Base-by-base conservation (phyloP, 92 coral and sea anemone genomes). In the Diadumene lineata region DNA sequence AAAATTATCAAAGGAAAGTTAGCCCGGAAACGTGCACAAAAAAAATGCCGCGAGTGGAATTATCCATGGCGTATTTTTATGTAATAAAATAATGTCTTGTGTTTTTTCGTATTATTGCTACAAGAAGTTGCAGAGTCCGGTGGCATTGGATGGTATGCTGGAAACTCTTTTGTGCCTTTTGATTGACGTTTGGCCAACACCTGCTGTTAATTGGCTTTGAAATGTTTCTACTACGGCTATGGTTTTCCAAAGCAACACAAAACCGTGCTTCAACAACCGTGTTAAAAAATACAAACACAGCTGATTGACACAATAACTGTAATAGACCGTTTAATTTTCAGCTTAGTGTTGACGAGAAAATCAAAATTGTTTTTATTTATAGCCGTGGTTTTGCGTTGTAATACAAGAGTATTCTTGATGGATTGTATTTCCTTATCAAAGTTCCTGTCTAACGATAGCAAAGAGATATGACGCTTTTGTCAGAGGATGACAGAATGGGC, bases 171-270 rank as follows among this genome's bases (percentile, higher is more conserved):
- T 88, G 89, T 82, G 76, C 81, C 31, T 33, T 76, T 72, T 94
- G 98, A 94, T 94, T 94, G 98, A 89, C 98, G 88, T 85, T 80
- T 55, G 66, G 81, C 94, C 84, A 88, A 82, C 98, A 94, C 97
- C 98, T 94, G 98, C 98, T 92, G 94, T 68, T 88, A 91, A 92
- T 94, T 86, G 92, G 92, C 96, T 87, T 93, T 87, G 94, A 86
- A 87, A 81, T 81, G 98, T 92, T 87, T 84, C 92, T 82, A 82
- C 87, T 82, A 79, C 82, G 88, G 79, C 57, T 72, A 88, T 85
- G 85, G 44, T 86, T 80, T 82, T 70, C 88, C 84, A 81, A 84
- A 84, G 88, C 87, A 83, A 81, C 87, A 78, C 86, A 86, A 84
- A 89, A 62, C 29, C 68, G 92, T 82, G 72, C 94, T 79, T 84